Percentiles rank a stretch among this genome's conserved stretches.
Evolutionary conservation across 2,797 vertebrate species (phyloP).

Genomic region (Alcedo atthis): DNA sequence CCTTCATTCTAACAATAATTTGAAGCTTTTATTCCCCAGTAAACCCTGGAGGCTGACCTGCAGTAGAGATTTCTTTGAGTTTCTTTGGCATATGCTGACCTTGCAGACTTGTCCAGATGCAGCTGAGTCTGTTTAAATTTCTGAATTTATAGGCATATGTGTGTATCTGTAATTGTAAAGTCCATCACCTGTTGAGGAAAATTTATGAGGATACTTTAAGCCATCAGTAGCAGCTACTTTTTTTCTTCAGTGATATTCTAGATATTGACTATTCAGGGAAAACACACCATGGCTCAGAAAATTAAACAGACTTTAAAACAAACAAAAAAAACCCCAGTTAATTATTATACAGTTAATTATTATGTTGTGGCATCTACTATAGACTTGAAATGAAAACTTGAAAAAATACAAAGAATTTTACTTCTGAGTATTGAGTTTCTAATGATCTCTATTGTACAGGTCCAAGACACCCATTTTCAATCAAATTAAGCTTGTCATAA

Average conservation of each 20-base stretch:
- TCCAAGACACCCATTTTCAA: neutral
- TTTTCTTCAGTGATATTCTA: too few relatives aligned
- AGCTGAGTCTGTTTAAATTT: constrained; percentile 11
- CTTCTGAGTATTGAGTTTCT: neutral
- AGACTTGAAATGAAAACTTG: neutral
- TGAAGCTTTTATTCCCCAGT: constrained; percentile 1
- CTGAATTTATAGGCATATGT: constrained; percentile 11
- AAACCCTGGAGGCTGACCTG: neutral
- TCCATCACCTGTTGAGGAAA: neutral
- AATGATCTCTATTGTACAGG: neutral
- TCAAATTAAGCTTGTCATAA: neutral
- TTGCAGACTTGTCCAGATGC: constrained; percentile 13
- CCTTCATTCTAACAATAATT: neutral
- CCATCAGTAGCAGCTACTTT: neutral
- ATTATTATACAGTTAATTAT: neutral
- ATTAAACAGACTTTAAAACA: neutral
- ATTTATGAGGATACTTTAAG: constrained; percentile 15
- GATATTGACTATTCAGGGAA: too few relatives aligned
- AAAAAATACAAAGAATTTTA: neutral
- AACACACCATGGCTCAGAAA: neutral
- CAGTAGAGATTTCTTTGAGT: neutral
- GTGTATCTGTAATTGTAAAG: constrained; percentile 3
- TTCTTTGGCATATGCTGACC: constrained; percentile 29
- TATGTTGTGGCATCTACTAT: neutral
- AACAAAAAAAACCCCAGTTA: neutral